Evolutionary conservation across 2,797 vertebrate genomes (phyloP).

Genomic region (Prionace glauca): DNA sequence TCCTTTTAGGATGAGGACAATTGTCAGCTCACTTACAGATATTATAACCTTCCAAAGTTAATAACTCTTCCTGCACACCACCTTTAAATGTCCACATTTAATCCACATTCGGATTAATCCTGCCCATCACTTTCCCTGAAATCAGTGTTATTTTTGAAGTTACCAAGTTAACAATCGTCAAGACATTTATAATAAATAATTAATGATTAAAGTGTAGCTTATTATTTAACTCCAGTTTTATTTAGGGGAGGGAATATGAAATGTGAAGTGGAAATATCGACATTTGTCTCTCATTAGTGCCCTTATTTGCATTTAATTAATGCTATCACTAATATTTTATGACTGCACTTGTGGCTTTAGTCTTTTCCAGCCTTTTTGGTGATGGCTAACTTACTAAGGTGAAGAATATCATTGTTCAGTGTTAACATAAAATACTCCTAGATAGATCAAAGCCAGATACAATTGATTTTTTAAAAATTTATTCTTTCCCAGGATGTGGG

Average conservation of each 20-base stretch:
- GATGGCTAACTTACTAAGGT: not conserved
- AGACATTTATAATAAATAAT: not conserved
- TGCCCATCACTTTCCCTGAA: not conserved
- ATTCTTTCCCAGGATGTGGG: too few relatives aligned
- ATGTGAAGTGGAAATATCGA: not conserved
- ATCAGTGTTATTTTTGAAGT: not conserved
- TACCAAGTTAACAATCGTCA: not conserved
- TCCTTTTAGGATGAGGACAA: not conserved
- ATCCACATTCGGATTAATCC: slow-evolving; percentile 9
- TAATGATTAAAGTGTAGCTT: not conserved
- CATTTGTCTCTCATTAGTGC: not conserved
- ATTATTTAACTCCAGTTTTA: not conserved
- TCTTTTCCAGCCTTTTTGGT: not conserved
- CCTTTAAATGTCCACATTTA: not conserved
- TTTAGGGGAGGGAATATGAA: not conserved
- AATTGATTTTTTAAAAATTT: not conserved
- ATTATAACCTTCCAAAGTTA: not conserved
- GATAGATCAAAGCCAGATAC: not conserved
- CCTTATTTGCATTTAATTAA: not conserved
- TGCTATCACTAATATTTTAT: not conserved
- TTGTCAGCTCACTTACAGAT: not conserved
- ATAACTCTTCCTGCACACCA: not conserved
- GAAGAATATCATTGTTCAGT: not conserved
- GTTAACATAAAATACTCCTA: not conserved
- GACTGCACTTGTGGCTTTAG: not conserved